These are phyloP conservation scores for Notodonta dromedarius DNA, from an alignment of 2,888 invertebrate species.

Conservation along the genomic window DNA sequence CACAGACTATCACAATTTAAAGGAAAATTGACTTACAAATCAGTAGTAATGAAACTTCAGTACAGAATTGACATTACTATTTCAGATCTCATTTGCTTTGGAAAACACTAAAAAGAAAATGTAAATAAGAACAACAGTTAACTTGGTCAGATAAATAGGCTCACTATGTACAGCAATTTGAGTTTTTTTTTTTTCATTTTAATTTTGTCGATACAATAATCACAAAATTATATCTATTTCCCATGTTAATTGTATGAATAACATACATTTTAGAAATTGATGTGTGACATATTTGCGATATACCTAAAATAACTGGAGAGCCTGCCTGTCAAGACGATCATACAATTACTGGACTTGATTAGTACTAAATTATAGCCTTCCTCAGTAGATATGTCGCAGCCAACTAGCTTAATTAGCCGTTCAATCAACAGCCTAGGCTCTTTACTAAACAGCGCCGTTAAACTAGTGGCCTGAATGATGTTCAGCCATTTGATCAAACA, in stretches of 20 bases:
- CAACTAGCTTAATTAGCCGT: too few species aligned
- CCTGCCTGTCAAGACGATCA: neutral
- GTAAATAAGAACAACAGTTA: neutral
- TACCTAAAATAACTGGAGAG: neutral
- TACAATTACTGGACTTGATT: constrained; percentile 10
- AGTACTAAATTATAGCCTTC: constrained; percentile 22
- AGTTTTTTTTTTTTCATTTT: constrained; percentile 8
- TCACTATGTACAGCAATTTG: constrained; percentile 19
- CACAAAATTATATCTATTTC: neutral
- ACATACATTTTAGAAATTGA: neutral
- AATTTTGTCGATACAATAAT: neutral
- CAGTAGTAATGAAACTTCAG: constrained; percentile 27
- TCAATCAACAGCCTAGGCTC: too few species aligned
- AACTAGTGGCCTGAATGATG: too few species aligned
- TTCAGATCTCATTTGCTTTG: constrained; percentile 19
- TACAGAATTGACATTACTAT: constrained; percentile 40
- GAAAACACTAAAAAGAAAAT: constrained; percentile 1
- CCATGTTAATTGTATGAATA: constrained; percentile 13
- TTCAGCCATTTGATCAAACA: too few species aligned
- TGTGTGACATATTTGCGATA: neutral
- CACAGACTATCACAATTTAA: constrained; percentile 74
- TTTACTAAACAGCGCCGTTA: too few species aligned
- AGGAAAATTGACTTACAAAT: constrained; percentile 61
- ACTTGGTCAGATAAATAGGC: constrained; percentile 19
- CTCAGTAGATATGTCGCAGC: too few species aligned